phyloP scores from a whole-genome alignment of 2,888 invertebrate species.

The Troides oblongomaculatus region DNA sequence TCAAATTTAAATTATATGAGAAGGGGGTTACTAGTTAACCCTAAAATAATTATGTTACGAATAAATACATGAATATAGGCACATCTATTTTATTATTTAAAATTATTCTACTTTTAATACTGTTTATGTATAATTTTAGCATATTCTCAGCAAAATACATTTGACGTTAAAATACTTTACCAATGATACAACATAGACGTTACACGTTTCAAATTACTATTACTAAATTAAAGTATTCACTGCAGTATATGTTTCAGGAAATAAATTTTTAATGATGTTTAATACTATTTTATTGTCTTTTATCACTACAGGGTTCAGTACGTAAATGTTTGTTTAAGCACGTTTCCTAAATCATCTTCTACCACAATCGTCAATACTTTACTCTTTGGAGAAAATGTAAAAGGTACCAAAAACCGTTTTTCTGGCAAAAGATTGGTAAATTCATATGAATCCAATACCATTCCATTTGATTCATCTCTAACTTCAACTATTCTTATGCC shows the following conservation, averaged over 20 bases:
- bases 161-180: neutral
- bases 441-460: slow-evolving; percentile 82
- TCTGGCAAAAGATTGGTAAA: slow-evolving; percentile 80
- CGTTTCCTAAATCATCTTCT: slow-evolving; percentile 84
- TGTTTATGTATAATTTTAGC: neutral
- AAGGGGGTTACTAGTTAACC: neutral
- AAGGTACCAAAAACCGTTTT: slow-evolving; percentile 79
- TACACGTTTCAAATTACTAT: slow-evolving; percentile 10
- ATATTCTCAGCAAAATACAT: neutral
- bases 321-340: slow-evolving; percentile 82
- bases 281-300: slow-evolving; percentile 61
- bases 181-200: slow-evolving; percentile 9
- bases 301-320: slow-evolving; percentile 50
- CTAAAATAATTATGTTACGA: neutral
- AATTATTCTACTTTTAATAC: slow-evolving; percentile 1
- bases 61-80: neutral
- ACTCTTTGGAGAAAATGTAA: slow-evolving; percentile 71
- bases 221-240: slow-evolving; percentile 12
- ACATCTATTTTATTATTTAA: neutral
- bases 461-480: slow-evolving; percentile 80
- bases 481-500: slow-evolving; percentile 85
- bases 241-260: slow-evolving; percentile 2
- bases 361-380: slow-evolving; percentile 81
- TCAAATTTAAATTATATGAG: neutral
- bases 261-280: slow-evolving; percentile 30